Evolutionary conservation across 2,888 invertebrate species (phyloP).

Genomic region (Tipula lateralis): DNA sequence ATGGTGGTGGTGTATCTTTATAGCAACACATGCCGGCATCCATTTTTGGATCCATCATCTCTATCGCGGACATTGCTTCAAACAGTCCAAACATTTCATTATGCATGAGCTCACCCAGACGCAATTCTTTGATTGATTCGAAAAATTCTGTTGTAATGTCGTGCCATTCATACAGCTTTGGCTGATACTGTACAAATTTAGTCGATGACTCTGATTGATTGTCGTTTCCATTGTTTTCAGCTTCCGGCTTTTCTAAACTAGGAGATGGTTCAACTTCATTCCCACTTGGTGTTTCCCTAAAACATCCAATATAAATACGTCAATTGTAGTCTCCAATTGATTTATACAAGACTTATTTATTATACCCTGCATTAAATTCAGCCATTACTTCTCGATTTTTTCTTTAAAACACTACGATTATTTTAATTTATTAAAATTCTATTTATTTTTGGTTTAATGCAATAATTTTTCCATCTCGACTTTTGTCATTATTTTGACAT

Average conservation of each 20-base stretch:
- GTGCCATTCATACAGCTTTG: constrained; percentile 43
- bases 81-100: constrained; percentile 88
- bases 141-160: constrained; percentile 56
- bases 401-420: background rate
- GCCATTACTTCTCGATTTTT: background rate
- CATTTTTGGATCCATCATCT: constrained; percentile 99
- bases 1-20: constrained; percentile 74
- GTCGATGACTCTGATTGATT: background rate
- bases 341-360: background rate
- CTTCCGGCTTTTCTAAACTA: background rate
- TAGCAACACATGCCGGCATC: constrained; percentile 98
- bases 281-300: background rate
- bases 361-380: background rate
- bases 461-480: background rate
- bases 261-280: background rate
- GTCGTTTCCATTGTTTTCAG: background rate
- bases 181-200: background rate
- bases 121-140: constrained; percentile 64
- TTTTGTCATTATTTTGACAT: constrained; percentile 11
- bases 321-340: background rate
- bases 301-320: too few relatives aligned
- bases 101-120: constrained; percentile 85
- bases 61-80: constrained; percentile 99
- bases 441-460: background rate
- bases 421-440: background rate